Evolutionary conservation across 1,140 invertebrate genomes (phyloP).

Genomic region (Drosophila sechellia): DNA sequence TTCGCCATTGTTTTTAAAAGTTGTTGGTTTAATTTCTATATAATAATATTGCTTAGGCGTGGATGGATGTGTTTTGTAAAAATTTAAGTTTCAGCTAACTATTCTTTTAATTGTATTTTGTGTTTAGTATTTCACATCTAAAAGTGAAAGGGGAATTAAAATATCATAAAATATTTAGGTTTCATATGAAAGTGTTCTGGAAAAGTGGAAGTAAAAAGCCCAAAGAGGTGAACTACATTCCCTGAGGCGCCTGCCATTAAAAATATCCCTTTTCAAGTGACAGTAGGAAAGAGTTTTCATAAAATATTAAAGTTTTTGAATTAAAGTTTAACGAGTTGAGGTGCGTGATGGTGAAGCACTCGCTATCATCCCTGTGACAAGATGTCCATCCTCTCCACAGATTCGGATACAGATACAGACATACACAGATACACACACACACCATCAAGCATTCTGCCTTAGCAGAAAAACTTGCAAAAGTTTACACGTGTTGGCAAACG

Average conservation of each 20-base stretch:
- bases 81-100: too few relatives aligned
- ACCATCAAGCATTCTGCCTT: slow-evolving; percentile 10
- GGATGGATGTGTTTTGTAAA: too few relatives aligned
- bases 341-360: slow-evolving; percentile 2
- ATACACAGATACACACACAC: background rate
- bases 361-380: slow-evolving; percentile 11
- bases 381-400: slow-evolving; percentile 19
- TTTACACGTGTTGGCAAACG: slow-evolving; percentile 74
- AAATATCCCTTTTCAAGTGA: background rate
- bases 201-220: background rate
- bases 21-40: too few relatives aligned
- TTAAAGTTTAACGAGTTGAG: slow-evolving; percentile 27
- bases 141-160: background rate
- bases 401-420: background rate
- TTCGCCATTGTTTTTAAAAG: too few relatives aligned
- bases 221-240: background rate
- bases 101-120: too few relatives aligned
- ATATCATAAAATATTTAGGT: background rate
- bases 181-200: background rate
- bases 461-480: slow-evolving; percentile 44
- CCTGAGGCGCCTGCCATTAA: background rate
- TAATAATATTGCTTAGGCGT: too few relatives aligned
- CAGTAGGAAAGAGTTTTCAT: background rate
- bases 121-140: too few relatives aligned
- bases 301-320: slow-evolving; percentile 21